Conservation (phyloP, 2,888 invertebrate species). For the Mechanitis messenoides region DNA sequence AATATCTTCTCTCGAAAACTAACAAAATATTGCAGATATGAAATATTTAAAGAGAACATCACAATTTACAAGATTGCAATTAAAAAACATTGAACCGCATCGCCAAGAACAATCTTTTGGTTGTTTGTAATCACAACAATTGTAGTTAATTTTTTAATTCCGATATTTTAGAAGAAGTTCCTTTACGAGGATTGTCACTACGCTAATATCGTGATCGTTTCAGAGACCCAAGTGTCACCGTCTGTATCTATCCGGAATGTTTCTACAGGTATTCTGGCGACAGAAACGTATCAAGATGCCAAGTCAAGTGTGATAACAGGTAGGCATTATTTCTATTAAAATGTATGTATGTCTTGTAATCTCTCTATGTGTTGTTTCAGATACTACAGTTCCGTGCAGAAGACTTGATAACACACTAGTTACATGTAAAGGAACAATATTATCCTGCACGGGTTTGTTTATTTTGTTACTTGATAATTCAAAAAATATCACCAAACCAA, state of each 20-base stretch:
- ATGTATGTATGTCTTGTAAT: neutral
- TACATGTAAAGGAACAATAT: slow-evolving; percentile 28
- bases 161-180: no score
- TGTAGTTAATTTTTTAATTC: no score
- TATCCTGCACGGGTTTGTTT: slow-evolving; percentile 30
- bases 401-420: slow-evolving; percentile 23
- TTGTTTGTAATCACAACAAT: no score
- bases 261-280: slow-evolving; percentile 20
- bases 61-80: no score
- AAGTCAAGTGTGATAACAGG: slow-evolving; percentile 30
- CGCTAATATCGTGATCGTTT: neutral
- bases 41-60: no score
- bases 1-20: no score
- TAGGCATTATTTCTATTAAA: slow-evolving; percentile 6
- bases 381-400: slow-evolving; percentile 28
- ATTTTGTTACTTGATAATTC: no score
- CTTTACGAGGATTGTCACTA: no score
- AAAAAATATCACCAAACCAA: no score
- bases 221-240: slow-evolving; percentile 25
- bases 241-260: slow-evolving; percentile 16
- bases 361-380: slow-evolving; percentile 12
- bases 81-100: no score
- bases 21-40: no score
- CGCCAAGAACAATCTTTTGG: no score
- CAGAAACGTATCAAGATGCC: slow-evolving; percentile 13